Conservation (phyloP, 2,888 invertebrate species). For the Hirtodrosophila histrioides region DNA sequence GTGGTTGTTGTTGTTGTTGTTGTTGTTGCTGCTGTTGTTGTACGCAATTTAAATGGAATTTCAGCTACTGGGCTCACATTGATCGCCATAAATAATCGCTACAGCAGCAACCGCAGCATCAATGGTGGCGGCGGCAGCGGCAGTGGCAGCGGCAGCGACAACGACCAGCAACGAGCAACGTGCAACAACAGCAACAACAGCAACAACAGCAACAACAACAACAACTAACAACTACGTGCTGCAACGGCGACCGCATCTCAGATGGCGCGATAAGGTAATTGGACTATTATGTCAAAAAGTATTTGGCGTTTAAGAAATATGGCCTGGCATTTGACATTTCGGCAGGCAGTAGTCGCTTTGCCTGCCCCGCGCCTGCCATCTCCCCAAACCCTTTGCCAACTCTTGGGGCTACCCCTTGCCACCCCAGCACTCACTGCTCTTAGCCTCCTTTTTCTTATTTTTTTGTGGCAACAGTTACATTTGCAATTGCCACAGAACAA, state of each 20-base stretch:
- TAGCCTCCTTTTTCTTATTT: neutral
- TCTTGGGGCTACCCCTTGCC: neutral
- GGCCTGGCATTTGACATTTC: constrained; percentile 83
- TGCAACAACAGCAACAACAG: constrained; percentile 32
- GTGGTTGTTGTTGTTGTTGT: constrained; percentile 28
- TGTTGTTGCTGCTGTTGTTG: constrained; percentile 43
- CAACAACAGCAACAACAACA: constrained; percentile 35
- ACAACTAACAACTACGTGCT: constrained; percentile 52
- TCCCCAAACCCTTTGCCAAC: constrained; percentile 10
- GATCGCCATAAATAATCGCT: constrained; percentile 76
- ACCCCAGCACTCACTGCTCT: neutral
- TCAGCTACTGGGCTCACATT: constrained; percentile 71
- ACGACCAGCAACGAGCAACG: constrained; percentile 27
- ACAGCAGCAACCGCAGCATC: constrained; percentile 45
- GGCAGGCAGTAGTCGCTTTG: constrained; percentile 62
- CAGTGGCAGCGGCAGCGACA: constrained; percentile 31
- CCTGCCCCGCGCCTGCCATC: constrained; percentile 17
- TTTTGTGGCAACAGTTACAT: constrained; percentile 45
- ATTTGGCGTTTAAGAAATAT: constrained; percentile 83
- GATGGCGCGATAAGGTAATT: constrained; percentile 84
- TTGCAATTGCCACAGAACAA: constrained; percentile 77
- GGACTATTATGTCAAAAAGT: constrained; percentile 84
- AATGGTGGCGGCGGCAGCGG: constrained; percentile 31
- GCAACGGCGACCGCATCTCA: constrained; percentile 76
- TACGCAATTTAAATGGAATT: constrained; percentile 79